Evolutionary conservation across 2,888 invertebrate genomes (phyloP), one percentile per base, ranked within the genome.

Genomic region (Harpalus rubripes): DNA sequence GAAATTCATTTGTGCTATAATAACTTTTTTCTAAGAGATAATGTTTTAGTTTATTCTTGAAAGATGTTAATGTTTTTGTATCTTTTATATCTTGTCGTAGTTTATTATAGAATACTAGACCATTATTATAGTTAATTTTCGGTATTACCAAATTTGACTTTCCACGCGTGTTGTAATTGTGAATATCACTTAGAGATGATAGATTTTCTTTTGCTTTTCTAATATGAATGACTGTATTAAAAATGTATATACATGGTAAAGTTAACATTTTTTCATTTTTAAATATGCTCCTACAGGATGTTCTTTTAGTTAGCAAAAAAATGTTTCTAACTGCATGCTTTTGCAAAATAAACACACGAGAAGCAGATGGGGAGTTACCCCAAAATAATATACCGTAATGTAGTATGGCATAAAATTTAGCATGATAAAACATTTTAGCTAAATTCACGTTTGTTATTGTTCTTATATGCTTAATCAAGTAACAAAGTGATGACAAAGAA

Each of bases 401-500:
- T 44, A 74, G 3, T 44, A 41, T 44, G 12, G 74, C 10, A 44
- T 74, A 74, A 44, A 41, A 41, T 16, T 74, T 41, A n/a, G 74
- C 18, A 74, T 15, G 41, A 15, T 74, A 74, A 74, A 52, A 74
- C 12, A 74, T n/a, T 74, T 74, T 18, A 15, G 22, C 72, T 72
- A n/a, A 10, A 26, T 6, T 8, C 15, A 18, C 32, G 12, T 72
- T 12, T 26, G 72, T 72, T 6, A 32, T 72, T 32, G n/a, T 26
- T 6, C 7, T 22, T 32, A 41, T 12, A 15, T 72, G 18, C 18
- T 22, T 63, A 18, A 12, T 74, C 7, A 41, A 8, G n/a, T 52
- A 74, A 44, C 74, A 74, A n/a, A 44, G 12, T 1, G 74, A 74
- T 18, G 74, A n/a, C n/a, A 74, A 22, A 16, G 10, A 8, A 7